Conservation (phyloP, 2,797 vertebrate species). For the Furcifer pardalis region DNA sequence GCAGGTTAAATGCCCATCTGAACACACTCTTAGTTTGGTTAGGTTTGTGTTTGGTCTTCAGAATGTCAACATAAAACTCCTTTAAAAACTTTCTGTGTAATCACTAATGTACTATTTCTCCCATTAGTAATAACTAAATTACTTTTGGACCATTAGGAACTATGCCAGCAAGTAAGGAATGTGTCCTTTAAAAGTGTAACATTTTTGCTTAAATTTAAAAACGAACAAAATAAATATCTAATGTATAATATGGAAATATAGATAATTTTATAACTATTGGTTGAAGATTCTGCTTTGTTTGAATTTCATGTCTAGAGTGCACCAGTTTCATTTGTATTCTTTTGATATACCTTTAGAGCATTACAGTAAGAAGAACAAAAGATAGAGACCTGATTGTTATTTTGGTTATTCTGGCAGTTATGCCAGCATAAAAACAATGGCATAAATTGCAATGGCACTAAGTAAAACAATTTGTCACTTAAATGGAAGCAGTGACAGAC, state of each 20-base stretch:
- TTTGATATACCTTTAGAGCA: not conserved
- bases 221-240: not conserved
- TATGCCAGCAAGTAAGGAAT: not conserved
- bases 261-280: not conserved
- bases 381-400: not conserved
- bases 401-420: no score
- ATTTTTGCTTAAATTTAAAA: not conserved
- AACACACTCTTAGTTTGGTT: no score
- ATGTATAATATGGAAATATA: not conserved
- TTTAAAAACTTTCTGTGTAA: no score
- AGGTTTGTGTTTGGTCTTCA: no score
- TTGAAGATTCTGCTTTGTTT: not conserved
- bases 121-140: not conserved
- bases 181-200: not conserved
- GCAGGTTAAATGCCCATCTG: no score
- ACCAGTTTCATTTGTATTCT: not conserved
- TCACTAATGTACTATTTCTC: no score
- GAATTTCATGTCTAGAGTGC: not conserved
- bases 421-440: no score
- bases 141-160: not conserved
- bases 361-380: not conserved
- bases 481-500: no score
- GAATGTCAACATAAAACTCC: no score
- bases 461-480: no score
- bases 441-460: no score